Base-by-base conservation (phyloP, 2,113 vertebrate genomes). In the Pimephales promelas region DNA sequence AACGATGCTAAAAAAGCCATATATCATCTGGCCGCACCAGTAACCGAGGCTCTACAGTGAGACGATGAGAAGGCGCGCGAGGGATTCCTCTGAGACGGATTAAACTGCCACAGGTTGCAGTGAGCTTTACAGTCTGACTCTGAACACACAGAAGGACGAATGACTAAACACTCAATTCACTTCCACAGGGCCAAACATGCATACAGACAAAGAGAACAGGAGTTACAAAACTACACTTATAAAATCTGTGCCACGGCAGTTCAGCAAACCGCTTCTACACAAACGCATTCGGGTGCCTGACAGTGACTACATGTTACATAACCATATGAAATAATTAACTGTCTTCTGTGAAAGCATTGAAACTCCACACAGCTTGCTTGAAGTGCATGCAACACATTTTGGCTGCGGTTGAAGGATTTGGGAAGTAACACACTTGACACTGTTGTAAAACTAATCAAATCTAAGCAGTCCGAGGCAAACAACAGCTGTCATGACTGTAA, bases 71-170 rank as follows among this genome's bases (percentile, higher is more conserved):
- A 24, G 9, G 70, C 16, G 43, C 36, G 16, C 5, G 43, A 47
- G n/a, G 22, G 70, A 72, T 24, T 72, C 68, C 68, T 72, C 40
- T 8, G 68, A 26, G 40, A 72, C 40, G 13, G 40, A 72, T 72
- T 16, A 71, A 72, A 45, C 40, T 16, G 64, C 40, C 68, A 45
- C 68, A 71, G 68, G 10, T 45, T 45, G 40, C 40, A 47, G 68
- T 7, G 40, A 71, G 68, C 68, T 36, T 11, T 68, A 10, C 34
- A 66, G 10, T 26, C n/a, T 2, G 57, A 61, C n/a, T 20, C 62
- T 66, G 62, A 71, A 40, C 68, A 45, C 40, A 61, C 22, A 71
- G 40, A 45, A n/a, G n/a, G 68, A 71, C 61, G 26, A 62, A 31
- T 28, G 61, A 64, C 68, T 70, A 70, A 70, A n/a, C 40, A 11